Evolutionary conservation across 2,888 invertebrate species (phyloP).

Genomic region (Phasia obesa): DNA sequence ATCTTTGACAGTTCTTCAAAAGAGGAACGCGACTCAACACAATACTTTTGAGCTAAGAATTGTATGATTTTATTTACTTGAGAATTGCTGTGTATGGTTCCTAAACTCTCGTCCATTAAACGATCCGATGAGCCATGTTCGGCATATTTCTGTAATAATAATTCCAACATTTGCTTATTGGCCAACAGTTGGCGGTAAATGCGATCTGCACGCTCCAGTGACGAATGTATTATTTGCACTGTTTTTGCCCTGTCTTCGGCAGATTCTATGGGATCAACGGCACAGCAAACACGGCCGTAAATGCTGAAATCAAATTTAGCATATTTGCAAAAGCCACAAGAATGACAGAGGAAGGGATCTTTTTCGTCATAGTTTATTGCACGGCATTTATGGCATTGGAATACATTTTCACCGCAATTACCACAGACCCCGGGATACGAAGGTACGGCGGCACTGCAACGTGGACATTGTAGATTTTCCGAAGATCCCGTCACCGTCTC

Average conservation of each 20-base stretch:
- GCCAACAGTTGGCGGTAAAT: constrained; percentile 95
- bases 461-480: constrained; percentile 96
- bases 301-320: constrained; percentile 98
- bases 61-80: constrained; percentile 97
- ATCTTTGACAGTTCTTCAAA: constrained; percentile 97
- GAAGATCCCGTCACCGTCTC: constrained; percentile 95
- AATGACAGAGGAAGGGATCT: constrained; percentile 99
- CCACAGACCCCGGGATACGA: constrained; percentile 98
- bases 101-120: constrained; percentile 83
- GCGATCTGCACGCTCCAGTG: constrained; percentile 96
- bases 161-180: constrained; percentile 94
- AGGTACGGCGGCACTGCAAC: constrained; percentile 98
- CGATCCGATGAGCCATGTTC: constrained; percentile 91
- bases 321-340: constrained; percentile 99
- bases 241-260: constrained; percentile 98
- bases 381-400: constrained; percentile 99
- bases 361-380: constrained; percentile 99
- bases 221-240: constrained; percentile 93
- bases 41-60: constrained; percentile 96
- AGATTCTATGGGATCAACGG: constrained; percentile 98
- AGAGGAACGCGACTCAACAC: constrained; percentile 95
- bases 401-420: constrained; percentile 95
- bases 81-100: constrained; percentile 83
- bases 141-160: constrained; percentile 92
- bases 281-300: constrained; percentile 95